Percentiles rank a stretch among this genome's conserved stretches.
Evolutionary conservation across 2,888 invertebrate species (phyloP).

Genomic region (Charanyca ferruginea): DNA sequence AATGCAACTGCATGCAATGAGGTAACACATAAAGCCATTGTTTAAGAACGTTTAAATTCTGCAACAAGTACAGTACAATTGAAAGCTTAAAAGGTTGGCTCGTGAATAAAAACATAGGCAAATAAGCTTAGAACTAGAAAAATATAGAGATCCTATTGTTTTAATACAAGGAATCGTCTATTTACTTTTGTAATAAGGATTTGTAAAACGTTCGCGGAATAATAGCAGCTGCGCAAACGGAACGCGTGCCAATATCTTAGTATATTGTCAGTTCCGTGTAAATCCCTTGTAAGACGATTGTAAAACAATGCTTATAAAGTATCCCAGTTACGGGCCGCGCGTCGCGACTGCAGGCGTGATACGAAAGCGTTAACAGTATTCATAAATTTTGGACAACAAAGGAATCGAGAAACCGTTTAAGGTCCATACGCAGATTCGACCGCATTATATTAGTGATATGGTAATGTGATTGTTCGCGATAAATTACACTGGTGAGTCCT

Average conservation of each 20-base stretch:
- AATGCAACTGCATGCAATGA: conserved; percentile 34
- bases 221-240: conserved; percentile 62
- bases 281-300: conserved; percentile 78
- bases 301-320: conserved; percentile 84
- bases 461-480: conserved; percentile 90
- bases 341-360: conserved; percentile 80
- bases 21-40: conserved; percentile 29
- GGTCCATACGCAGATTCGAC: conserved; percentile 85
- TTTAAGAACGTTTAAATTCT: conserved; percentile 28
- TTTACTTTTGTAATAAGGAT: conserved; percentile 44
- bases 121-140: conserved; percentile 17
- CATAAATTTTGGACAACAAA: conserved; percentile 89
- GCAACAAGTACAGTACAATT: conserved; percentile 16
- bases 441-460: conserved; percentile 90
- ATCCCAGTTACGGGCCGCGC: conserved; percentile 73
- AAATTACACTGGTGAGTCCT: conserved; percentile 84
- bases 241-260: conserved; percentile 71
- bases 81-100: conserved; percentile 4
- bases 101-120: conserved; percentile 28
- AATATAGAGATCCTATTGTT: conserved; percentile 25
- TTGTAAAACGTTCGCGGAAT: conserved; percentile 58
- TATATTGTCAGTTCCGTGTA: conserved; percentile 71
- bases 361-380: conserved; percentile 84
- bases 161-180: conserved; percentile 31
- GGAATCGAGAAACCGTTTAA: conserved; percentile 89